A percentile compares a stretch with the other conserved stretches of the same genome.
Conservation (phyloP, 2,113 vertebrate genomes). For the Helogale parvula region DNA sequence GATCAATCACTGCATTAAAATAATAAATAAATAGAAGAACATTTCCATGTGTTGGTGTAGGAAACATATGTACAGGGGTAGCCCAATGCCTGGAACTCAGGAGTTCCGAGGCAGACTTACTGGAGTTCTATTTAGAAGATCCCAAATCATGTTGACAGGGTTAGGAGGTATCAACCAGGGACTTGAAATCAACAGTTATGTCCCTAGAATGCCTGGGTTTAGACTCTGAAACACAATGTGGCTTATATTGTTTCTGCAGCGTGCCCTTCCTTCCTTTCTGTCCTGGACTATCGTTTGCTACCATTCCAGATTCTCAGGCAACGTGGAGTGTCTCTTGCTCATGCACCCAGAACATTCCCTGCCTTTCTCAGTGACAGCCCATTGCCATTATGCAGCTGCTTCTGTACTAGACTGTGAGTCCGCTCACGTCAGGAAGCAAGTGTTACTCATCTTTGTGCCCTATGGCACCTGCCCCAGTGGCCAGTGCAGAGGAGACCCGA, state of each 20-base stretch:
- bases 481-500: neutral
- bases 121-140: neutral
- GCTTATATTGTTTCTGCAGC: fast-evolving
- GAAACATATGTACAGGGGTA: neutral
- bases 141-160: neutral
- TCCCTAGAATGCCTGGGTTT: neutral
- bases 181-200: neutral
- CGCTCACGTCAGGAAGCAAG: neutral
- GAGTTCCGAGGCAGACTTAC: neutral
- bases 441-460: neutral
- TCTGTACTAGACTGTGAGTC: neutral
- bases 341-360: neutral
- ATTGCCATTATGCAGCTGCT: no score
- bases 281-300: neutral
- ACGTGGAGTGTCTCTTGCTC: neutral
- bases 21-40: slow-evolving; percentile 40
- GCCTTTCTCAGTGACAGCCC: neutral
- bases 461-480: neutral
- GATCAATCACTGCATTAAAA: slow-evolving; percentile 50
- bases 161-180: fast-evolving
- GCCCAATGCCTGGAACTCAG: neutral
- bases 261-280: neutral
- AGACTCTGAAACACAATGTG: neutral
- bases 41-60: slow-evolving; percentile 47
- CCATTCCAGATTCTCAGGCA: neutral